Evolutionary conservation across 2,797 vertebrate genomes (phyloP).

Genomic region (Kryptolebias ocellatus): DNA sequence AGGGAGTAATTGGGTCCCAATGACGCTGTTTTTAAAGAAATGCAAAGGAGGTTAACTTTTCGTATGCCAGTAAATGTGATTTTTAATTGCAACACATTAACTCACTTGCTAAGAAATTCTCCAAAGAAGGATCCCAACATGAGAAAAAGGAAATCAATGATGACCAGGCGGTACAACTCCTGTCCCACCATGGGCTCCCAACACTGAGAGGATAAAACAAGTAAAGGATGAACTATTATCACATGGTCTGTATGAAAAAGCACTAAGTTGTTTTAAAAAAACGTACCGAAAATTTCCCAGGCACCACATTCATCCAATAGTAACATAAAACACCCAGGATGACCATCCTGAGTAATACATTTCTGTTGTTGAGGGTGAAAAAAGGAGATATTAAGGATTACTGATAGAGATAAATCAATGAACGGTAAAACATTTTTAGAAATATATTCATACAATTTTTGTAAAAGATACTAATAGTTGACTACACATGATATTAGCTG

Average conservation of each 20-base stretch:
- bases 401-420: neutral
- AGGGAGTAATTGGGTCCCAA: constrained; percentile 81
- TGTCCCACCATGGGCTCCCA: constrained; percentile 95
- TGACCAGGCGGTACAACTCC: constrained; percentile 90
- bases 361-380: constrained; percentile 74
- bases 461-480: neutral
- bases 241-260: neutral
- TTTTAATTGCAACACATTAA: constrained; percentile 8
- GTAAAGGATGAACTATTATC: neutral
- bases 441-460: neutral
- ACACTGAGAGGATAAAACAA: constrained; percentile 80
- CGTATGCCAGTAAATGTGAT: neutral
- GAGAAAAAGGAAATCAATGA: constrained; percentile 92
- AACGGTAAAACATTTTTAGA: neutral
- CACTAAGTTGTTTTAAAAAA: neutral
- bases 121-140: constrained; percentile 91
- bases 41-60: rapidly evolving
- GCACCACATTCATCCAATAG: constrained; percentile 88
- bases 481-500: too few species aligned
- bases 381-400: neutral
- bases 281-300: constrained; percentile 63
- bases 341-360: constrained; percentile 89
- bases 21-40: constrained; percentile 79
- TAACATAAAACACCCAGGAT: constrained; percentile 91
- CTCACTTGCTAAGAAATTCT: constrained; percentile 93